A percentile compares a stretch with the other conserved stretches of the same genome.
Conservation (phyloP, 2,888 invertebrate species). For the Vanessa cardui region DNA sequence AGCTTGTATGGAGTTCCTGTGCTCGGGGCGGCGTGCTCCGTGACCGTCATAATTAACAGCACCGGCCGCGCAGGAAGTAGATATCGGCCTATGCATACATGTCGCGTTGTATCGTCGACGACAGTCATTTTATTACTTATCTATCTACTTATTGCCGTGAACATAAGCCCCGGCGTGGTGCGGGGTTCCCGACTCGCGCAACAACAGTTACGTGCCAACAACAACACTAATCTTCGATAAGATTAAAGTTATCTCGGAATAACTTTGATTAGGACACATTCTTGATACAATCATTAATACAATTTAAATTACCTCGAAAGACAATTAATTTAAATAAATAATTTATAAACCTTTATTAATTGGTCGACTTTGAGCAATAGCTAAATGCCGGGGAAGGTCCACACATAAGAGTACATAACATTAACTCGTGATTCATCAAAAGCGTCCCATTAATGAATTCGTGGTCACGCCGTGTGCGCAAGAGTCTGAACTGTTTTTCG, state of each 20-base stretch:
- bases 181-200: neutral
- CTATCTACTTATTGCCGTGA: neutral
- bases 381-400: neutral
- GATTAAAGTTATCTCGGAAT: conserved; percentile 17
- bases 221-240: conserved; percentile 21
- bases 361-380: neutral
- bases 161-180: neutral
- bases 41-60: conserved; percentile 11
- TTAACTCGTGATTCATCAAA: neutral
- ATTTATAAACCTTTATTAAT: too few species aligned
- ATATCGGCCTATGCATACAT: neutral
- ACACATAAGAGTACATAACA: neutral
- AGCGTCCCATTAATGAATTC: conserved; percentile 2
- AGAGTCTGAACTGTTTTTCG: neutral
- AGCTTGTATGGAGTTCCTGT: conserved; percentile 30
- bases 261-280: conserved; percentile 8
- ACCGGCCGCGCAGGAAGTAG: conserved; percentile 24
- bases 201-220: neutral
- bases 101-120: neutral
- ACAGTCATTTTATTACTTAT: neutral
- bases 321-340: too few species aligned
- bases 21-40: conserved; percentile 19
- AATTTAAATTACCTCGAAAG: neutral
- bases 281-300: neutral
- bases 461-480: conserved; percentile 2